phyloP scores from a whole-genome alignment of 2,113 vertebrate genomes.

The Macheiramphus alcinus region DNA sequence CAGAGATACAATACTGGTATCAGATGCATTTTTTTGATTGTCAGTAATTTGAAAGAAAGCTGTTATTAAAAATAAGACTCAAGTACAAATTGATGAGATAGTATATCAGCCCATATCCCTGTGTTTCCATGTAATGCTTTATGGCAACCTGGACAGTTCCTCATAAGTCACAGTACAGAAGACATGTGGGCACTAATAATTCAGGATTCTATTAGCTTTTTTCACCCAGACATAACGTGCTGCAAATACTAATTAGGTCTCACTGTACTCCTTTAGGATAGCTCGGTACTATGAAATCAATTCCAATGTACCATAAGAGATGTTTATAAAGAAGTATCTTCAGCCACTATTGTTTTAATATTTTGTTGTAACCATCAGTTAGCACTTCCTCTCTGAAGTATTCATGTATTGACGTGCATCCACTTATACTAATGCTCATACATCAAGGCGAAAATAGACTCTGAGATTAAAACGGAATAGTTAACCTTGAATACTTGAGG shows the following conservation, averaged over 20 bases:
- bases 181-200: neutral
- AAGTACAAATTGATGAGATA: neutral
- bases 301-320: neutral
- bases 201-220: neutral
- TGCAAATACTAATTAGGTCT: neutral
- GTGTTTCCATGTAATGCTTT: neutral
- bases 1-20: neutral
- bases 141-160: neutral
- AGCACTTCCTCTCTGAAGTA: neutral
- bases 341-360: neutral
- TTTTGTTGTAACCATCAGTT: neutral
- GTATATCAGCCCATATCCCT: neutral
- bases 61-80: neutral
- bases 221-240: neutral
- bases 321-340: neutral
- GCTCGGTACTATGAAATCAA: neutral
- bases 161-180: neutral
- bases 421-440: neutral
- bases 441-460: neutral
- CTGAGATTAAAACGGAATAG: neutral
- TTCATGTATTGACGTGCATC: neutral
- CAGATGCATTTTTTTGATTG: neutral
- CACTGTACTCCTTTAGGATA: neutral
- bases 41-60: neutral
- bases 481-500: neutral